phyloP scores from a whole-genome alignment of 2,113 vertebrate genomes.

The Bujurquina vittata region DNA sequence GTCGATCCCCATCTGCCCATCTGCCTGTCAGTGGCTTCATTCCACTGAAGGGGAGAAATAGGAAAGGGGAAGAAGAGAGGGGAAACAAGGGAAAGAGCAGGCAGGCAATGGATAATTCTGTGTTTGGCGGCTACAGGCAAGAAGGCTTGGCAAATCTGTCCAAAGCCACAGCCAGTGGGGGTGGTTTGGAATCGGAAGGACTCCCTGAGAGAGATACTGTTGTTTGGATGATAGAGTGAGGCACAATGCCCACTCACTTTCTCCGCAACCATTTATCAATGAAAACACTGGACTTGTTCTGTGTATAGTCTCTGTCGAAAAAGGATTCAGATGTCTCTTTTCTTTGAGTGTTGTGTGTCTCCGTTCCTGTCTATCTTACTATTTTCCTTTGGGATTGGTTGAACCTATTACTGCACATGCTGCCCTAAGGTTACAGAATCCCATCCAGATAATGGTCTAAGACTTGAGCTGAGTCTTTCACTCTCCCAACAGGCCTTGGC shows the following conservation, averaged over 20 bases:
- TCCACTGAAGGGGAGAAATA: conserved; percentile 60
- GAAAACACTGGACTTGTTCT: conserved; percentile 58
- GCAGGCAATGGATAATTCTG: conserved; percentile 62
- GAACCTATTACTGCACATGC: conserved; percentile 26
- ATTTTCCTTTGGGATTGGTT: conserved; percentile 29
- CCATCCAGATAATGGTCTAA: conserved; percentile 69
- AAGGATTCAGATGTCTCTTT: conserved; percentile 60
- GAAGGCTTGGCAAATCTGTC: conserved; percentile 66
- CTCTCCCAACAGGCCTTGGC: conserved; percentile 61
- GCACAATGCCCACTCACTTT: conserved; percentile 64
- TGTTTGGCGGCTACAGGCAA: conserved; percentile 61
- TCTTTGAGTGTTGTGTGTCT: conserved; percentile 25
- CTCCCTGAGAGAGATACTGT: conserved; percentile 76
- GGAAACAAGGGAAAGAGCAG: conserved; percentile 50
- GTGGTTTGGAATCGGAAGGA: conserved; percentile 68
- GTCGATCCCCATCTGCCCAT: conserved; percentile 78
- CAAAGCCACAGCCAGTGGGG: conserved; percentile 63
- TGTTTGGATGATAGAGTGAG: conserved; percentile 67
- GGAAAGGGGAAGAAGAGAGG: conserved; percentile 35
- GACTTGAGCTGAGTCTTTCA: conserved; percentile 58
- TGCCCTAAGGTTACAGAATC: conserved; percentile 64
- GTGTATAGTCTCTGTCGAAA: conserved; percentile 35
- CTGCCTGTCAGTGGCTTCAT: conserved; percentile 76
- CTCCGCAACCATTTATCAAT: conserved; percentile 68
- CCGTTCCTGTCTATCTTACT: conserved; percentile 33